Conservation (phyloP, 2,797 vertebrate species). For the Rachycentron canadum region DNA sequence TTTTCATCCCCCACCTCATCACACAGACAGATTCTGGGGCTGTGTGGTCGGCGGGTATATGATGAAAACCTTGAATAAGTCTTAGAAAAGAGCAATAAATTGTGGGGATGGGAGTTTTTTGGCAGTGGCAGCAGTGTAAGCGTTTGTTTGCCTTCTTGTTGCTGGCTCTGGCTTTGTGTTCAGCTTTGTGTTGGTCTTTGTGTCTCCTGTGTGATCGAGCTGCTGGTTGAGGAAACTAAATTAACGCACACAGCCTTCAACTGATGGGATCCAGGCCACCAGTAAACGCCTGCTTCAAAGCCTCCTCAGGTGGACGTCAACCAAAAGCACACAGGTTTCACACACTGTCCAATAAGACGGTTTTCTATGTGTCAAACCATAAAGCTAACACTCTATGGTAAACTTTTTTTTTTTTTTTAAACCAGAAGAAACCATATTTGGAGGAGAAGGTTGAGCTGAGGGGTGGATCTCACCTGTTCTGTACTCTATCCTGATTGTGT, state of each 20-base stretch:
- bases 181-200: constrained; percentile 81
- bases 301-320: constrained; percentile 32
- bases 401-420: too few relatives aligned
- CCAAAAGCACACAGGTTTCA: neutral
- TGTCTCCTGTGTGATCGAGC: constrained; percentile 83
- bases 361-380: neutral
- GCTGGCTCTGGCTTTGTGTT: constrained; percentile 80
- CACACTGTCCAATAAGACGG: neutral
- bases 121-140: constrained; percentile 90
- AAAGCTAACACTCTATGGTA: neutral
- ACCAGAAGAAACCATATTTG: too few relatives aligned
- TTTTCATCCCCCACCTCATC: constrained; percentile 74
- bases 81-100: constrained; percentile 89
- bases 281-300: neutral
- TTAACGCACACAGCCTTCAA: constrained; percentile 9
- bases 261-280: constrained; percentile 7
- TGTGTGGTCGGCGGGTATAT: constrained; percentile 68
- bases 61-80: constrained; percentile 87
- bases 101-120: constrained; percentile 88
- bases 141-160: constrained; percentile 94
- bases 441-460: too few relatives aligned
- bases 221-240: constrained; percentile 84
- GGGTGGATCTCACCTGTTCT: too few relatives aligned
- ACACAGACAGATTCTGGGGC: constrained; percentile 66
- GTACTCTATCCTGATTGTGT: too few relatives aligned